phyloP scores from a whole-genome alignment of 2,113 vertebrate species.

The Phyllostomus hastatus region DNA sequence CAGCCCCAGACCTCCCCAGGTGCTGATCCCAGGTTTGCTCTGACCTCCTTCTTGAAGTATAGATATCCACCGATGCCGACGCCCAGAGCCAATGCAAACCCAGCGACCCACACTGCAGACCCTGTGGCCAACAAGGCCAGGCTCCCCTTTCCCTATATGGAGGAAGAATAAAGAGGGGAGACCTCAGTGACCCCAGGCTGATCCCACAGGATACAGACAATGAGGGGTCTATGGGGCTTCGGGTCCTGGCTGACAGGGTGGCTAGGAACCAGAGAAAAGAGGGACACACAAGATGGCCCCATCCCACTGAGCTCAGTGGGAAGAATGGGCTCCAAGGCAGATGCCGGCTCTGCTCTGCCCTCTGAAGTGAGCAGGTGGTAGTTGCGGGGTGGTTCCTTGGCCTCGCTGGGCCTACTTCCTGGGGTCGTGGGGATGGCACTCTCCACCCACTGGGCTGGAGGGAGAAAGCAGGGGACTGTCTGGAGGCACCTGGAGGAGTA shows the following conservation, averaged over 20 bases:
- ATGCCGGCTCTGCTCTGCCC: not conserved
- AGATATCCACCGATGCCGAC: no score
- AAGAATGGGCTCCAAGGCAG: not conserved
- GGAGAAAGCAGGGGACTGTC: not conserved
- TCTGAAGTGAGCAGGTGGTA: not conserved
- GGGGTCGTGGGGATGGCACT: not conserved
- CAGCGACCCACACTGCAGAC: accelerated
- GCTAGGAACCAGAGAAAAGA: not conserved
- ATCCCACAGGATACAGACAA: not conserved
- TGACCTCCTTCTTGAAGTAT: accelerated
- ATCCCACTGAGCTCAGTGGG: not conserved
- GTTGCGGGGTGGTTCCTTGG: not conserved
- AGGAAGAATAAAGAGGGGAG: not conserved
- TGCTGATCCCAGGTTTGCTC: not conserved
- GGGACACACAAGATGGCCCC: not conserved
- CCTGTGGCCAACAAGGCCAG: accelerated
- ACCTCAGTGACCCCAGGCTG: not conserved
- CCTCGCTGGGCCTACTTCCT: not conserved
- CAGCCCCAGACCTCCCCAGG: not conserved
- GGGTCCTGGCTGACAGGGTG: not conserved
- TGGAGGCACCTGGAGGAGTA: not conserved
- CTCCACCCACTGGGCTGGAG: not conserved
- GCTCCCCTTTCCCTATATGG: accelerated
- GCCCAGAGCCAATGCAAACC: accelerated
- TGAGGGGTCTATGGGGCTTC: not conserved